phyloP scores from a whole-genome alignment of 2,113 vertebrate species.

The Synchiropus splendidus region DNA sequence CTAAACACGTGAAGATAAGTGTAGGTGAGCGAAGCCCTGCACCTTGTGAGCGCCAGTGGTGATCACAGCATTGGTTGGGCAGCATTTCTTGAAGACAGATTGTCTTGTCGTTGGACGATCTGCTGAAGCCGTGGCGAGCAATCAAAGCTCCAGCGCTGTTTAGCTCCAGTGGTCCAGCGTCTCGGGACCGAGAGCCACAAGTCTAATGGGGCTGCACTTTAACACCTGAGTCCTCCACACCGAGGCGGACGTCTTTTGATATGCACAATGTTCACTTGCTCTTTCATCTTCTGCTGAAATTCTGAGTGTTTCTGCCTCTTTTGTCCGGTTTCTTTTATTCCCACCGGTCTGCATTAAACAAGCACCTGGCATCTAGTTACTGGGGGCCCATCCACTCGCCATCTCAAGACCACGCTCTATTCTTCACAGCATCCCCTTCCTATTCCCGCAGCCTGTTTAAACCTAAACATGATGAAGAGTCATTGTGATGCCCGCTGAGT shows the following conservation, averaged over 20 bases:
- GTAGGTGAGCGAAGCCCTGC: no score
- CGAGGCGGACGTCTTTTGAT: conserved; percentile 7
- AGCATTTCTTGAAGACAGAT: no score
- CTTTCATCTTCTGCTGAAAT: conserved; percentile 61
- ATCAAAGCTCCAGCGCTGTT: no score
- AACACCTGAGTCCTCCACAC: conserved; percentile 77
- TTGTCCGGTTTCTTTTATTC: conserved; percentile 18
- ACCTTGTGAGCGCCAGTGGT: no score
- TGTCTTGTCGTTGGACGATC: no score
- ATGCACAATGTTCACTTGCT: conserved; percentile 23
- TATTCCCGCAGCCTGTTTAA: no score
- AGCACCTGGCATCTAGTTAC: conserved; percentile 36
- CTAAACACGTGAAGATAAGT: no score
- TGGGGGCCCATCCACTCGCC: conserved; percentile 2
- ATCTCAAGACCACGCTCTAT: conserved; percentile 3
- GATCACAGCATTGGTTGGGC: no score
- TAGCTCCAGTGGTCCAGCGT: conserved; percentile 12
- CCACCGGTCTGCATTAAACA: conserved; percentile 28
- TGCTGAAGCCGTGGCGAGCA: no score
- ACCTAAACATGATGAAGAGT: no score
- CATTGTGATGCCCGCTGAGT: no score
- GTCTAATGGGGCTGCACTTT: conserved; percentile 72
- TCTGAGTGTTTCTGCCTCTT: conserved; percentile 29
- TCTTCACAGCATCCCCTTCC: conserved; percentile 12
- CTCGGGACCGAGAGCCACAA: conserved; percentile 60